phyloP scores from a whole-genome alignment of 2,113 vertebrate genomes.

The Rhodinocichla rosea region DNA sequence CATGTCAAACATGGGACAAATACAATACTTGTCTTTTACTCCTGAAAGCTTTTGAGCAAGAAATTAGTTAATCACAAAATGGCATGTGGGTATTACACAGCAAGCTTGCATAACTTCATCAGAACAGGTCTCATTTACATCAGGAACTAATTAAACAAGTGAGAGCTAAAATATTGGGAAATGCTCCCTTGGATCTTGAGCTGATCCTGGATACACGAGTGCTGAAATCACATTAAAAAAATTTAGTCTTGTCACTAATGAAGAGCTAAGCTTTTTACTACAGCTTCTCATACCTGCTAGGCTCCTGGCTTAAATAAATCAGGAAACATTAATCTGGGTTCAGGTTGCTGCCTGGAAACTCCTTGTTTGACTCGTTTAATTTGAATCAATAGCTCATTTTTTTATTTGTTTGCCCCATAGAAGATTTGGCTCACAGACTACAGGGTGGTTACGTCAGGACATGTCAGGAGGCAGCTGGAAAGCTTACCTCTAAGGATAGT shows the following conservation, averaged over 20 bases:
- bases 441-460: not conserved
- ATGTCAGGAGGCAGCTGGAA: not conserved
- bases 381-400: not conserved
- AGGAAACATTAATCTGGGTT: not conserved
- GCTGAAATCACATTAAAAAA: not conserved
- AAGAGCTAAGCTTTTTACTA: not conserved
- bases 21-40: not conserved
- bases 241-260: not conserved
- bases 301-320: not conserved
- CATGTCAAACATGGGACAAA: not conserved
- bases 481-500: not conserved
- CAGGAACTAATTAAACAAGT: not conserved
- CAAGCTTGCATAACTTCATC: not conserved
- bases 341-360: not conserved
- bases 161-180: not conserved
- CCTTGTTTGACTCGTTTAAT: not conserved
- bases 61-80: not conserved
- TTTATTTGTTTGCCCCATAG: not conserved
- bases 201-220: not conserved
- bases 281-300: not conserved
- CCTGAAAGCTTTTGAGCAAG: not conserved
- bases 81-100: not conserved
- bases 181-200: not conserved
- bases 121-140: not conserved
- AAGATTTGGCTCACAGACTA: not conserved